Evolutionary conservation across 2,888 invertebrate genomes (phyloP).

Genomic region (Tenthredo mesomela): DNA sequence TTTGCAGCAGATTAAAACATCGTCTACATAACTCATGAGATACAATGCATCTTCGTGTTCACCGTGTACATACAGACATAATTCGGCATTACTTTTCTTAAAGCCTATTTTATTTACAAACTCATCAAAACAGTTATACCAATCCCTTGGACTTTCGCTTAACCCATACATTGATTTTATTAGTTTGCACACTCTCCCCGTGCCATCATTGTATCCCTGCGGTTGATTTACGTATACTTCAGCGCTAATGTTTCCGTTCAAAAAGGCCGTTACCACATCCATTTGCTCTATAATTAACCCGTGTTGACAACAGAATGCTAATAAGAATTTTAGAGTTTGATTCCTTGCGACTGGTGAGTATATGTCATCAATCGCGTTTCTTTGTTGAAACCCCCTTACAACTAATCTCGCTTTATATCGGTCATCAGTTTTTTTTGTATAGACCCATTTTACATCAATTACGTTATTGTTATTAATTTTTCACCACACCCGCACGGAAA

Average conservation of each 20-base stretch:
- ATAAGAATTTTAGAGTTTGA: too few relatives aligned
- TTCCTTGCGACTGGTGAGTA: too few relatives aligned
- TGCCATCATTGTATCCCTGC: constrained; percentile 50
- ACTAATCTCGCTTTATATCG: neutral
- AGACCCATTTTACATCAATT: neutral
- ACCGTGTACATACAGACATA: constrained; percentile 28
- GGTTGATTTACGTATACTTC: constrained; percentile 52
- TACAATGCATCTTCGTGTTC: constrained; percentile 29
- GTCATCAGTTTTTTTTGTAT: neutral
- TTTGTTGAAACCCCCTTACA: neutral
- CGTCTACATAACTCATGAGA: constrained; percentile 50
- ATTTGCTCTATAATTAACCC: neutral
- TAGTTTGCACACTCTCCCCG: constrained; percentile 53
- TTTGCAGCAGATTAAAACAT: constrained; percentile 65
- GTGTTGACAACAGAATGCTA: neutral
- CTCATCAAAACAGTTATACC: constrained; percentile 51
- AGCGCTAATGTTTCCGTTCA: constrained; percentile 44
- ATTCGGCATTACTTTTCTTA: neutral
- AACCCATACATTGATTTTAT: constrained; percentile 55
- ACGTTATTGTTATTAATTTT: constrained; percentile 14
- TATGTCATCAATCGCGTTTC: too few relatives aligned
- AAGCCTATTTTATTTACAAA: constrained; percentile 4
- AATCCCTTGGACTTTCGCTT: constrained; percentile 54
- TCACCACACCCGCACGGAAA: too few relatives aligned
- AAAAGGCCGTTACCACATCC: constrained; percentile 28